phyloP scores from a whole-genome alignment of 2,797 vertebrate genomes.

The Mastacembelus armatus region DNA sequence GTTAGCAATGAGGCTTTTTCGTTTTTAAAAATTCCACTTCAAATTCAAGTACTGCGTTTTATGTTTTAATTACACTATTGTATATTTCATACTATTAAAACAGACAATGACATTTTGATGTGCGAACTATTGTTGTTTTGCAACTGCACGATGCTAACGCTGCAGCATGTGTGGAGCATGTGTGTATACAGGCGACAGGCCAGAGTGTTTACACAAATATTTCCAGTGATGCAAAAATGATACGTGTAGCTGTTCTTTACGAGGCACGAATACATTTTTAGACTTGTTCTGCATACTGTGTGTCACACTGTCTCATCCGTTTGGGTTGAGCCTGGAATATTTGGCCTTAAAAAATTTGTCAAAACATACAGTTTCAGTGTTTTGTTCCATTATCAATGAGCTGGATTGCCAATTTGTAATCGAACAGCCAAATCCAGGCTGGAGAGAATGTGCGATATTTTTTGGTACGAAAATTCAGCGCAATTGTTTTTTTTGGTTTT shows the following conservation, averaged over 20 bases:
- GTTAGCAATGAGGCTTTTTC: conserved; percentile 17
- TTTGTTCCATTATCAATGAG: background rate
- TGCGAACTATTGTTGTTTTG: conserved; percentile 29
- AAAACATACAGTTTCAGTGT: background rate
- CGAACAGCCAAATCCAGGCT: background rate
- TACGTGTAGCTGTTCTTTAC: too few relatives aligned
- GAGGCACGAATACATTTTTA: too few relatives aligned
- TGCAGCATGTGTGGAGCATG: conserved; percentile 60
- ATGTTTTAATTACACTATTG: background rate
- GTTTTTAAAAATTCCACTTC: conserved; percentile 10
- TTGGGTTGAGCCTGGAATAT: too few relatives aligned
- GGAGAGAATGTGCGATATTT: background rate
- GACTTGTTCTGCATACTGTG: background rate
- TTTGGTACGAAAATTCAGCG: conserved; percentile 1
- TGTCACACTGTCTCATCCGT: too few relatives aligned
- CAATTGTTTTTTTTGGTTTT: too few relatives aligned
- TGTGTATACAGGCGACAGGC: conserved; percentile 45
- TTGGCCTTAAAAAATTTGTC: background rate
- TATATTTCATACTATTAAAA: conserved; percentile 24
- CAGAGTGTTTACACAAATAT: conserved; percentile 57
- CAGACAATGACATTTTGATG: conserved; percentile 41
- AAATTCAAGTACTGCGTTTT: background rate
- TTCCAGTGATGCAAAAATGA: too few relatives aligned
- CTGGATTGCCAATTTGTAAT: background rate
- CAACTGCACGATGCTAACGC: conserved; percentile 34